These are phyloP conservation scores for Chelon labrosus DNA, from an alignment of 2,797 vertebrate genomes.

Conservation along the genomic window DNA sequence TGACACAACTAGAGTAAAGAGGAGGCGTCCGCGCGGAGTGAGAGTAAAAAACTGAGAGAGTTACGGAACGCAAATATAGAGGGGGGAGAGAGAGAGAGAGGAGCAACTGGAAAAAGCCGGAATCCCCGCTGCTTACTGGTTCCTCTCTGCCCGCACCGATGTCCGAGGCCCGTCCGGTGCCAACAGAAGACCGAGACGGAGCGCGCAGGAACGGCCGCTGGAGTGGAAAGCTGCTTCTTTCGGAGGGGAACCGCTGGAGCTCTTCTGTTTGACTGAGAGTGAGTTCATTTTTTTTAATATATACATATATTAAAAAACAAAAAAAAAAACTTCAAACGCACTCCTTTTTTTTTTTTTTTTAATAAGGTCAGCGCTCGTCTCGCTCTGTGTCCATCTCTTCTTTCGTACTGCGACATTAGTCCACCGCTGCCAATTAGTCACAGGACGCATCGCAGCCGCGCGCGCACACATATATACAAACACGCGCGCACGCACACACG, in stretches of 20 bases:
- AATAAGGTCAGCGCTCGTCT: not conserved
- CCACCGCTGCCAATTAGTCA: slow-evolving; percentile 73
- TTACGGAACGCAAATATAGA: slow-evolving; percentile 49
- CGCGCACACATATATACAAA: not conserved
- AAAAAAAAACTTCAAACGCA: no score
- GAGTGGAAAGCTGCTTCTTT: slow-evolving; percentile 13
- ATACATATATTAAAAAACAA: no score
- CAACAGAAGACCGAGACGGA: slow-evolving; percentile 47
- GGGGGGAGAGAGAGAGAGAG: slow-evolving; percentile 15
- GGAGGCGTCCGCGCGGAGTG: slow-evolving; percentile 50
- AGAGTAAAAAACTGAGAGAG: slow-evolving; percentile 45
- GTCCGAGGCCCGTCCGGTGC: slow-evolving; percentile 66
- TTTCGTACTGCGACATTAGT: slow-evolving; percentile 74
- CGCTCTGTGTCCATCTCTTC: slow-evolving; percentile 9
- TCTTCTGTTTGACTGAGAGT: slow-evolving; percentile 38
- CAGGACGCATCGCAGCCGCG: slow-evolving; percentile 46
- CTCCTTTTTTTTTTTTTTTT: no score
- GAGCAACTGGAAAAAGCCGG: slow-evolving; percentile 58
- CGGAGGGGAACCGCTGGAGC: slow-evolving; percentile 48
- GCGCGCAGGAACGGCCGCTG: slow-evolving; percentile 39
- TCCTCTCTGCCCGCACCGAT: slow-evolving; percentile 55
- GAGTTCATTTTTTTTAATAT: slow-evolving; percentile 42
- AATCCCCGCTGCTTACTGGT: slow-evolving; percentile 54
- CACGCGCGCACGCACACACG: slow-evolving; percentile 11
- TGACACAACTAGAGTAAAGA: slow-evolving; percentile 62